Conservation (phyloP, 2,113 vertebrate genomes). For the Choloepus hoffmanni region DNA sequence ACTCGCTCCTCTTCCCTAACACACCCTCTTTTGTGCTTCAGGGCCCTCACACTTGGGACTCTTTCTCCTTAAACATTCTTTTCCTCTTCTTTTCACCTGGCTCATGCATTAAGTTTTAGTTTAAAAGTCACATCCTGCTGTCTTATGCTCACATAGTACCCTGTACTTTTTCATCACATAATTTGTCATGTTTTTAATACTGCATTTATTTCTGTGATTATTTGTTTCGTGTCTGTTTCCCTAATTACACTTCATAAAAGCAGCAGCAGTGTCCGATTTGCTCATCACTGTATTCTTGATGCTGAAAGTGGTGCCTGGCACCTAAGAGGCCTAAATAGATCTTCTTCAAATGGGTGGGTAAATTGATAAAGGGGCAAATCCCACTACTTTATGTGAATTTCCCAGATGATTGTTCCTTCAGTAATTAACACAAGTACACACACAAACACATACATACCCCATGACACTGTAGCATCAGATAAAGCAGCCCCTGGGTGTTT, state of each 20-base stretch:
- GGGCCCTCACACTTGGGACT: background rate
- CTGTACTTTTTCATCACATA: background rate
- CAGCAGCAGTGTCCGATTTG: background rate
- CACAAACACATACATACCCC: background rate
- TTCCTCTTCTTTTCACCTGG: background rate
- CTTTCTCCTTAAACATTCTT: background rate
- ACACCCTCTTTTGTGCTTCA: background rate
- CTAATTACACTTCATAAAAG: background rate
- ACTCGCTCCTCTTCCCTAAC: background rate
- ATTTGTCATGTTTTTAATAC: background rate
- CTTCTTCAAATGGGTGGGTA: background rate
- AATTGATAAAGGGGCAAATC: background rate
- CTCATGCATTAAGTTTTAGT: background rate
- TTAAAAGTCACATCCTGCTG: background rate
- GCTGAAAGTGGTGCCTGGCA: background rate
- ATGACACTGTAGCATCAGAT: no score
- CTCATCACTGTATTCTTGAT: background rate
- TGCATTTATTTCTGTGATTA: background rate
- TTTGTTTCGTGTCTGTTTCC: background rate
- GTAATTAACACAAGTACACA: background rate
- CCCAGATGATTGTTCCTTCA: background rate
- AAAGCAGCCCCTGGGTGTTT: background rate
- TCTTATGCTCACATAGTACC: background rate
- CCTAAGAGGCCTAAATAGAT: background rate
- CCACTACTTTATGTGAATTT: background rate